phyloP scores from a whole-genome alignment of 2,888 invertebrate species.

The Lepidochrysops patricia region DNA sequence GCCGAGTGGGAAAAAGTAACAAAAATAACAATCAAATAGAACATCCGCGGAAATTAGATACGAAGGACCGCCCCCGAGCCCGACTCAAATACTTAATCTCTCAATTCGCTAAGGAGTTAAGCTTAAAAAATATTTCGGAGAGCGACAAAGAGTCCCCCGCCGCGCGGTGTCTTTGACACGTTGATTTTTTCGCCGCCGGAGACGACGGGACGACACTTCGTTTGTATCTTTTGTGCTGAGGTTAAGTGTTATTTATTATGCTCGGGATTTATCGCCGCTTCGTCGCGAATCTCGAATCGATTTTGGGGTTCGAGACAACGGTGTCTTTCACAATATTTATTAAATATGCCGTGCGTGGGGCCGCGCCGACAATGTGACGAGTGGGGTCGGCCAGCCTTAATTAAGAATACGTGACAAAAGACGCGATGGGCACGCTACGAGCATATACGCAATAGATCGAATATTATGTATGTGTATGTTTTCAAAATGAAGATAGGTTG shows the following conservation, averaged over 20 bases:
- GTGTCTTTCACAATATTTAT: slow-evolving; percentile 37
- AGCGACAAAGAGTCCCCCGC: slow-evolving; percentile 67
- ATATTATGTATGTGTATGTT: too few species aligned
- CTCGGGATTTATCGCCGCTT: slow-evolving; percentile 27
- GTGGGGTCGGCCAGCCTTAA: slow-evolving; percentile 65
- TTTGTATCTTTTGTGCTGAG: slow-evolving; percentile 72
- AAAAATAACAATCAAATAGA: slow-evolving; percentile 74
- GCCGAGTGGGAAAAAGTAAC: slow-evolving; percentile 62
- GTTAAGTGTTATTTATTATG: slow-evolving; percentile 72
- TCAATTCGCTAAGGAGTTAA: slow-evolving; percentile 76
- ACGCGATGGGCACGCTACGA: slow-evolving; percentile 70
- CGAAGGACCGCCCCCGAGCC: slow-evolving; percentile 73
- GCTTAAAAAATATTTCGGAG: slow-evolving; percentile 73
- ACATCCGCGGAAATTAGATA: slow-evolving; percentile 72
- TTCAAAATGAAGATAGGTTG: too few species aligned
- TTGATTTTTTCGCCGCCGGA: slow-evolving; percentile 68
- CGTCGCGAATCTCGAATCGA: background rate
- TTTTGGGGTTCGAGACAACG: slow-evolving; percentile 2
- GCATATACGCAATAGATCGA: too few species aligned
- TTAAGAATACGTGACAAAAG: slow-evolving; percentile 77
- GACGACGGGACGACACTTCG: slow-evolving; percentile 69
- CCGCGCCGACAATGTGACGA: slow-evolving; percentile 62
- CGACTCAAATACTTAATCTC: slow-evolving; percentile 76
- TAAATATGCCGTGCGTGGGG: slow-evolving; percentile 39
- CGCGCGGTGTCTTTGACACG: slow-evolving; percentile 74